These are phyloP conservation scores for Gortyna flavago DNA, from an alignment of 2,888 invertebrate species.

Conservation along the genomic window DNA sequence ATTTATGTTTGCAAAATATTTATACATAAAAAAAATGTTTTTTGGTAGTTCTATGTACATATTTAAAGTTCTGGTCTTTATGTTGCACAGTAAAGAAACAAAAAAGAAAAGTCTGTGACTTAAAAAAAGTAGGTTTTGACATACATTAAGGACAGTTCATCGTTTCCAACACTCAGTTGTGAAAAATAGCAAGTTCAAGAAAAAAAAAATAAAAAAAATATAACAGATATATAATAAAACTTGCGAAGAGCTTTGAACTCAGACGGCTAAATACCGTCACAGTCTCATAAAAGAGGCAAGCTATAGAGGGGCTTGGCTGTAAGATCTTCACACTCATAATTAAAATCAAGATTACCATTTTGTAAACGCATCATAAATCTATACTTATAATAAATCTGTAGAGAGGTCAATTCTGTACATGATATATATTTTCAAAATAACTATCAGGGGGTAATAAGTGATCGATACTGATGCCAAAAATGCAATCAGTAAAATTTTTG, in stretches of 20 bases:
- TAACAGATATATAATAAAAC: not conserved
- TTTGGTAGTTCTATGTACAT: too few species aligned
- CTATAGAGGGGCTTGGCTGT: not conserved
- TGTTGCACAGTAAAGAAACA: not conserved
- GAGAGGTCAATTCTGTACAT: too few species aligned
- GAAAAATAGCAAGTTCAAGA: slow-evolving; percentile 9
- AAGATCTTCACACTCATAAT: not conserved
- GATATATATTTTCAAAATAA: too few species aligned
- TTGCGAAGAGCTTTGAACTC: not conserved
- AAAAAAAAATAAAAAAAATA: not conserved
- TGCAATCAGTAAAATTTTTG: too few species aligned
- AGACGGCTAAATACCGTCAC: not conserved
- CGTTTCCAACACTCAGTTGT: not conserved
- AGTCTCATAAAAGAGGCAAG: slow-evolving; percentile 10
- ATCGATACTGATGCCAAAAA: too few species aligned
- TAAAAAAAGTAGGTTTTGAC: not conserved
- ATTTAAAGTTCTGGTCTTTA: not conserved
- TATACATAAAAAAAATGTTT: too few species aligned
- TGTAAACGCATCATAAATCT: slow-evolving; percentile 1
- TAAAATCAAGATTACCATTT: slow-evolving; percentile 5
- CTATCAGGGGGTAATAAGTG: too few species aligned
- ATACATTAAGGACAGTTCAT: not conserved
- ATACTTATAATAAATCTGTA: too few species aligned
- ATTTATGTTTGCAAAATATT: not conserved
- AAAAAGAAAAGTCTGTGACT: not conserved